Percentiles rank a stretch among this genome's conserved stretches.
phyloP scores from a whole-genome alignment of 2,797 vertebrate species.

The Salmo trutta region DNA sequence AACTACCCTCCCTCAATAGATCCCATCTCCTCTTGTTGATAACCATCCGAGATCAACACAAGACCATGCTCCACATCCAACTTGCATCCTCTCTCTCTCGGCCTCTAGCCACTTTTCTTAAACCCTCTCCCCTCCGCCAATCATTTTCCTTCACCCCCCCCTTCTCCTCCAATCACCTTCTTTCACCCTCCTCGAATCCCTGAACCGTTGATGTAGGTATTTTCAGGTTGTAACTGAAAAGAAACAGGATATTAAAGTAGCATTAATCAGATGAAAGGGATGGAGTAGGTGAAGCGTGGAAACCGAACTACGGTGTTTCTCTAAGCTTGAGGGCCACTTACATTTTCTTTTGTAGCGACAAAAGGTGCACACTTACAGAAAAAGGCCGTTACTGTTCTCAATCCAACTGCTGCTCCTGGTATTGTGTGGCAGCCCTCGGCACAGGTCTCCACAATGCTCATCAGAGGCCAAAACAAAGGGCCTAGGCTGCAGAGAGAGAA shows the following conservation, averaged over 20 bases:
- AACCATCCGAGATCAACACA: background rate
- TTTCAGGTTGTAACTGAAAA: conserved; percentile 37
- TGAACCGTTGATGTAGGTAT: conserved; percentile 23
- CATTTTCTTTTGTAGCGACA: conserved; percentile 47
- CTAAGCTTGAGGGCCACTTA: conserved; percentile 51
- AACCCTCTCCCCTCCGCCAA: background rate
- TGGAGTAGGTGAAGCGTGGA: conserved; percentile 17
- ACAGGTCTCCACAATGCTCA: conserved; percentile 1
- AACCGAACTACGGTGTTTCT: conserved; percentile 39
- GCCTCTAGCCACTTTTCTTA: background rate
- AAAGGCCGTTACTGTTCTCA: conserved; percentile 50
- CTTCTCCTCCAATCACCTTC: conserved; percentile 1
- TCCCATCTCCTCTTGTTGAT: background rate
- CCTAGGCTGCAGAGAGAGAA: background rate
- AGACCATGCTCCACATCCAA: background rate
- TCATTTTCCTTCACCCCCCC: background rate
- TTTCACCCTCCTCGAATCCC: conserved; percentile 12
- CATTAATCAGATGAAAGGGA: conserved; percentile 51
- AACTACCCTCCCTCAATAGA: background rate
- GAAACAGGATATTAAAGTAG: conserved; percentile 58
- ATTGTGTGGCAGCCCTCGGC: conserved; percentile 29
- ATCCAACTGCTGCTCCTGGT: conserved; percentile 34
- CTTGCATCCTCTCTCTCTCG: background rate
- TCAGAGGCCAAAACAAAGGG: conserved; percentile 26
- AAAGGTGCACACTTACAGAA: conserved; percentile 53